These are phyloP conservation scores for Bostrychus sinensis DNA, from an alignment of 2,113 vertebrate species.

Conservation along the genomic window DNA sequence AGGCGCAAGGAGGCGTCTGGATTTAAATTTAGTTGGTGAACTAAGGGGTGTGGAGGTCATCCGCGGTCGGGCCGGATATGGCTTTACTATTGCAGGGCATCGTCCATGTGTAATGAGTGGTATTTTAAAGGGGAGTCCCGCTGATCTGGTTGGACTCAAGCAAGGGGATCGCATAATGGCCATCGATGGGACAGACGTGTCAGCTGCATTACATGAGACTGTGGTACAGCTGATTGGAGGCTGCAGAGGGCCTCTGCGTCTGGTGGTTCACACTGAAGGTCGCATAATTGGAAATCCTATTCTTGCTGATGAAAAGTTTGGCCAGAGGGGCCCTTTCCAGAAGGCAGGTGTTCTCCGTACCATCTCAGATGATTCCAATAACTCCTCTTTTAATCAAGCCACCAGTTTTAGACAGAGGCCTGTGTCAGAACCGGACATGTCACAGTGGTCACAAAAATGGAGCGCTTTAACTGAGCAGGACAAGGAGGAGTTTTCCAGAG, in stretches of 20 bases:
- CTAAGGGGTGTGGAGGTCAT: conserved; percentile 87
- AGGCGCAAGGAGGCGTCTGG: conserved; percentile 77
- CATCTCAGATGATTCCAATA: conserved; percentile 83
- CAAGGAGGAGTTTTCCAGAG: conserved; percentile 70
- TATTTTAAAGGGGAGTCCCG: conserved; percentile 91
- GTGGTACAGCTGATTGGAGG: conserved; percentile 92
- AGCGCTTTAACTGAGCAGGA: conserved; percentile 54
- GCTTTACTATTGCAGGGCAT: conserved; percentile 93
- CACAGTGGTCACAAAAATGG: conserved; percentile 75
- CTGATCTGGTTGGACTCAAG: conserved; percentile 88
- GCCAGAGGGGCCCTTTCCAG: conserved; percentile 78
- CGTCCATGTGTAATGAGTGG: conserved; percentile 89
- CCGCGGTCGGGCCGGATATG: conserved; percentile 89
- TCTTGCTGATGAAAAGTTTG: conserved; percentile 86
- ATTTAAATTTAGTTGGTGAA: conserved; percentile 69
- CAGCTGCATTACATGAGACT: conserved; percentile 85
- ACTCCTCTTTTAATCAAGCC: conserved; percentile 58
- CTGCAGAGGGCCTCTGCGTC: conserved; percentile 84
- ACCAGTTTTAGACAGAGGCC: conserved; percentile 78
- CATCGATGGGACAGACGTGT: conserved; percentile 88
- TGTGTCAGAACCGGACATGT: conserved; percentile 82
- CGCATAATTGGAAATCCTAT: conserved; percentile 78
- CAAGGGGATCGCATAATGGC: conserved; percentile 89
- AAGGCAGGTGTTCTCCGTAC: conserved; percentile 87
- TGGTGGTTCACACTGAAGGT: conserved; percentile 83